These are phyloP conservation scores for Sesia apiformis DNA, from an alignment of 2,888 invertebrate species.

Conservation along the genomic window DNA sequence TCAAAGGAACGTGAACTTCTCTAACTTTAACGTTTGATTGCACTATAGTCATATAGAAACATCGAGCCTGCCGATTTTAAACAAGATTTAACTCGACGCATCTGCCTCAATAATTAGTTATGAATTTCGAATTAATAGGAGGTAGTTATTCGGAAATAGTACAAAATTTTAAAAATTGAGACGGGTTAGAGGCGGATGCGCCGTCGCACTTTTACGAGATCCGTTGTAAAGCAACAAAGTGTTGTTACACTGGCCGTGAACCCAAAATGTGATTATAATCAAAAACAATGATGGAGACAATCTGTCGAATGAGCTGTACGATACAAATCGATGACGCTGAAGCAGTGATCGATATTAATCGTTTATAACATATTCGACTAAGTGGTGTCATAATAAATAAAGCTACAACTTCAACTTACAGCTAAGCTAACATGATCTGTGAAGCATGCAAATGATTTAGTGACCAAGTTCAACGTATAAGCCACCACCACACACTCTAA, in stretches of 20 bases:
- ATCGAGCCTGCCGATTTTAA: too few relatives aligned
- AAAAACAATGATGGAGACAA: constrained; percentile 23
- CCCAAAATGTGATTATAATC: constrained; percentile 33
- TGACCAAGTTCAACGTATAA: constrained; percentile 52
- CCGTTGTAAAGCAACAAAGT: constrained; percentile 6
- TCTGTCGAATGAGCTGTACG: constrained; percentile 14
- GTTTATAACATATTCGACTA: constrained; percentile 21
- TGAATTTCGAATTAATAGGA: too few relatives aligned
- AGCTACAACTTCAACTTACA: constrained; percentile 46
- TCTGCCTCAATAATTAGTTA: too few relatives aligned
- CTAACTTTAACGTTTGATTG: too few relatives aligned
- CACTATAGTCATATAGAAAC: too few relatives aligned
- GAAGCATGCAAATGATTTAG: constrained; percentile 70
- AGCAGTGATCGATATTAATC: constrained; percentile 3
- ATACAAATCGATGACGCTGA: constrained; percentile 2
- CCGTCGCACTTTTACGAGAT: not conserved
- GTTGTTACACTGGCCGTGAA: constrained; percentile 52
- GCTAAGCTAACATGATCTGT: constrained; percentile 59
- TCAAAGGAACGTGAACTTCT: too few relatives aligned
- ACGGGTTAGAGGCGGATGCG: too few relatives aligned
- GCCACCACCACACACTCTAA: constrained; percentile 75
- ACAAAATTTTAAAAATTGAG: too few relatives aligned
- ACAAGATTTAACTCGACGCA: too few relatives aligned
- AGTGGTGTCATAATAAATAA: constrained; percentile 42
- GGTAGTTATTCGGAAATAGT: too few relatives aligned